phyloP scores from a whole-genome alignment of 2,113 vertebrate species.

The Amphiprion percula region DNA sequence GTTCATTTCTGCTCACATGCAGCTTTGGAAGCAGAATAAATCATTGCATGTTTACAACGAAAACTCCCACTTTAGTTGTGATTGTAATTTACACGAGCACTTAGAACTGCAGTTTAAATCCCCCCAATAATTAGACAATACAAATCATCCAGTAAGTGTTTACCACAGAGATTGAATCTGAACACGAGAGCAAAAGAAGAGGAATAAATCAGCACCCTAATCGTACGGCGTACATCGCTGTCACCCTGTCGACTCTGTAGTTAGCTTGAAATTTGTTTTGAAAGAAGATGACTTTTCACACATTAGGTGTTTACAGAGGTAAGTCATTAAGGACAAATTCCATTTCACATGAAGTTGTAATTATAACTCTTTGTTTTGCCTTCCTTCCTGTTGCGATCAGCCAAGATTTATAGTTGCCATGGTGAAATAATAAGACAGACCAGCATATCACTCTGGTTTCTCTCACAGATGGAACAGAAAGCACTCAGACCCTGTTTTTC shows the following conservation, averaged over 20 bases:
- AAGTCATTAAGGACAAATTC: slow-evolving; percentile 70
- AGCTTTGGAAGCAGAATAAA: too few relatives aligned
- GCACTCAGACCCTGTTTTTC: slow-evolving; percentile 54
- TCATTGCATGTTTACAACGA: neutral
- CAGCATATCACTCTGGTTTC: slow-evolving; percentile 66
- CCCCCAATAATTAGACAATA: slow-evolving; percentile 22
- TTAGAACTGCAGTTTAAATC: slow-evolving; percentile 25
- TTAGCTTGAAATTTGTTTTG: slow-evolving; percentile 55
- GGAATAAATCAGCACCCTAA: slow-evolving; percentile 28
- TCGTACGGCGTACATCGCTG: slow-evolving; percentile 16
- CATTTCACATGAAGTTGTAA: slow-evolving; percentile 64
- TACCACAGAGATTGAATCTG: slow-evolving; percentile 13
- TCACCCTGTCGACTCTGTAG: slow-evolving; percentile 35
- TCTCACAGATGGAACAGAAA: slow-evolving; percentile 71
- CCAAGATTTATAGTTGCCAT: slow-evolving; percentile 72
- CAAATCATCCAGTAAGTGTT: slow-evolving; percentile 33
- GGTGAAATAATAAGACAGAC: slow-evolving; percentile 73
- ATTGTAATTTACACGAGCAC: slow-evolving; percentile 14
- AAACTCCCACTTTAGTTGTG: neutral
- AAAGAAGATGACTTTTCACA: slow-evolving; percentile 52
- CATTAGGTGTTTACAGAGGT: slow-evolving; percentile 59
- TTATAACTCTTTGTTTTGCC: slow-evolving; percentile 75
- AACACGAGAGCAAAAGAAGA: slow-evolving; percentile 15
- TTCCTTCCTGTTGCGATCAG: slow-evolving; percentile 65
- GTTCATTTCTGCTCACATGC: too few relatives aligned